These are phyloP conservation scores for Pseudococcus viburni DNA, from an alignment of 2,888 invertebrate species.

Conservation along the genomic window DNA sequence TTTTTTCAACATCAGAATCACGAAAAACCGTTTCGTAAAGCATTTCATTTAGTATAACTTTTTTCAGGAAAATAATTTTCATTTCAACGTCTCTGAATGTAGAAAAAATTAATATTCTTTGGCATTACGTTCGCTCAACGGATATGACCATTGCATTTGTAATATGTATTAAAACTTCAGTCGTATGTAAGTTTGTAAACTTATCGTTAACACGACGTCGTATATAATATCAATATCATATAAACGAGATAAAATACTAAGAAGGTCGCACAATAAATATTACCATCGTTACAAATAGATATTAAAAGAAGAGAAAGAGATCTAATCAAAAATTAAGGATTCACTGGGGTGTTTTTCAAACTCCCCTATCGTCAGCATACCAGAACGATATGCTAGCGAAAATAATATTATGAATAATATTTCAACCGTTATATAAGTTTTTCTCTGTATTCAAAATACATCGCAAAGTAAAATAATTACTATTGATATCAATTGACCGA, in stretches of 20 bases:
- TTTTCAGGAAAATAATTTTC: neutral
- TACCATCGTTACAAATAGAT: neutral
- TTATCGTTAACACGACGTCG: slow-evolving; percentile 24
- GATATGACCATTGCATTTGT: slow-evolving; percentile 4
- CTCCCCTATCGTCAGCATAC: neutral
- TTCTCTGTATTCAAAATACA: too few relatives aligned
- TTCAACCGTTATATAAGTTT: too few relatives aligned
- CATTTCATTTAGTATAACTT: neutral
- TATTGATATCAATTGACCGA: too few relatives aligned
- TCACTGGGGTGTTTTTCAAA: neutral
- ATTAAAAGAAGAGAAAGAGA: slow-evolving; percentile 32
- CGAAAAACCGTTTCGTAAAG: slow-evolving; percentile 34
- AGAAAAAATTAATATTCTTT: slow-evolving; percentile 16
- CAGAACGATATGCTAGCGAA: neutral
- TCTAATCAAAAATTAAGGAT: slow-evolving; percentile 21
- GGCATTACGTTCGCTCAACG: slow-evolving; percentile 28
- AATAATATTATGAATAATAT: too few relatives aligned
- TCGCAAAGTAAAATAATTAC: too few relatives aligned
- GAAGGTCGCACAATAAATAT: neutral
- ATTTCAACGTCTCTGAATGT: neutral
- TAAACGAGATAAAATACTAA: neutral
- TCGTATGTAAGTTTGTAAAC: slow-evolving; percentile 39
- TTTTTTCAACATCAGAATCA: slow-evolving; percentile 37
- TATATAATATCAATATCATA: neutral
- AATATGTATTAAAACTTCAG: neutral